Conservation (phyloP, 1,140 invertebrate genomes). For the Drosophila quadrilineata region DNA sequence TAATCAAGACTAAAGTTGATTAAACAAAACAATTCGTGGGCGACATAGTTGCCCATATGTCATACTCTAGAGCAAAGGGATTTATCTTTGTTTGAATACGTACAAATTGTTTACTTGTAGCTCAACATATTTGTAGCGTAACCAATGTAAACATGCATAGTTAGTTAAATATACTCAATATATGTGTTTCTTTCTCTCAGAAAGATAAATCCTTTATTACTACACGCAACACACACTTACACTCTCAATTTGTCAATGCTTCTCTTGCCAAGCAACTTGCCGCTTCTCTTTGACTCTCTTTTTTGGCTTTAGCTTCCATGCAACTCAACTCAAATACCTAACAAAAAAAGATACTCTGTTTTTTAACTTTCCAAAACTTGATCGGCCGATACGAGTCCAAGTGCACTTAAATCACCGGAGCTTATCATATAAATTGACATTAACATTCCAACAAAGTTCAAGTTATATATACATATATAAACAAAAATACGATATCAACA, state of each 20-base stretch:
- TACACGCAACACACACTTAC: too few species aligned
- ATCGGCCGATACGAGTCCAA: slow-evolving; percentile 48
- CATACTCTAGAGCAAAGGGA: slow-evolving; percentile 62
- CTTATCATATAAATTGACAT: slow-evolving; percentile 74
- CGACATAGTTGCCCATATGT: slow-evolving; percentile 49
- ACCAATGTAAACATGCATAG: slow-evolving; percentile 2
- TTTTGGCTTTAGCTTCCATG: slow-evolving; percentile 58
- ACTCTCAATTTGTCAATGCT: slow-evolving; percentile 38
- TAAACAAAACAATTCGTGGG: slow-evolving; percentile 22
- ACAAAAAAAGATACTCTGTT: slow-evolving; percentile 26
- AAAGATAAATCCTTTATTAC: slow-evolving; percentile 67
- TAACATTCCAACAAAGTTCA: background rate
- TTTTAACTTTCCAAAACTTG: slow-evolving; percentile 51
- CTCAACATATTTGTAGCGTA: slow-evolving; percentile 24
- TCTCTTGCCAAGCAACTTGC: slow-evolving; percentile 34
- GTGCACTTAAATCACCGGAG: slow-evolving; percentile 42
- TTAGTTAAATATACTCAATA: too few species aligned
- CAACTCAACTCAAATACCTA: too few species aligned
- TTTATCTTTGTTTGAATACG: slow-evolving; percentile 61
- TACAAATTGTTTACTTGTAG: background rate
- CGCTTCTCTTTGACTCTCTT: slow-evolving; percentile 26
- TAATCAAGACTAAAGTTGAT: background rate
- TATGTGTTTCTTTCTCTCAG: slow-evolving; percentile 1
- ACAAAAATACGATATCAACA: slow-evolving; percentile 17
- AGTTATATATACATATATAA: slow-evolving; percentile 24